Evolutionary conservation across 2,113 vertebrate genomes (phyloP).

Genomic region (Notarius quadriscutis): DNA sequence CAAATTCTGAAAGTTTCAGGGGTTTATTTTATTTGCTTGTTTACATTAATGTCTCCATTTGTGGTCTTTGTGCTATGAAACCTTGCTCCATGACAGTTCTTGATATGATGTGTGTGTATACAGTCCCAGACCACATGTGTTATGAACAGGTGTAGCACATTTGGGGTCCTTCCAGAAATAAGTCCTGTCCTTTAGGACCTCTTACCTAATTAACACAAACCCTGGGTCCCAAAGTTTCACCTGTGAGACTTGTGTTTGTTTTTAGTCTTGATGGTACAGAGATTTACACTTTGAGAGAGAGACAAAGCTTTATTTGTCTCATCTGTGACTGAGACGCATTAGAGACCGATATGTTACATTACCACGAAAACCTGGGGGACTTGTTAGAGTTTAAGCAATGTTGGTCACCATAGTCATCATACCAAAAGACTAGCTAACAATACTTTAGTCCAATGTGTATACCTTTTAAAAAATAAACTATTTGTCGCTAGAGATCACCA

Average conservation of each 20-base stretch:
- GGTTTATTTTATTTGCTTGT: background rate
- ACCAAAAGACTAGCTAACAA: background rate
- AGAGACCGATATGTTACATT: slow-evolving; percentile 45
- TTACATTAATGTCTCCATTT: background rate
- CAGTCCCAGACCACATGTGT: slow-evolving; percentile 4
- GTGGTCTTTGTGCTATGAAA: background rate
- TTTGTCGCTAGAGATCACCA: slow-evolving; percentile 20
- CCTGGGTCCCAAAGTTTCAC: slow-evolving; percentile 24
- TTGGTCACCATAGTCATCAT: background rate
- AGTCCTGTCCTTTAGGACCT: slow-evolving; percentile 20
- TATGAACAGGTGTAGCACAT: slow-evolving; percentile 14
- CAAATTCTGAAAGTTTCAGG: background rate
- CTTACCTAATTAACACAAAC: slow-evolving; percentile 38
- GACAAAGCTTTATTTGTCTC: slow-evolving; percentile 55
- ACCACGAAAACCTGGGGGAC: slow-evolving; percentile 7
- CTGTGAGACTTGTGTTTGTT: slow-evolving; percentile 64
- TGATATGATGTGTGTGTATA: background rate
- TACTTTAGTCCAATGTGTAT: background rate
- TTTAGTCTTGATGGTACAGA: slow-evolving; percentile 63
- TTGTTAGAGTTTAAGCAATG: slow-evolving; percentile 10
- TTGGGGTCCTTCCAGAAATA: slow-evolving; percentile 41
- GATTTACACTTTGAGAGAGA: no score
- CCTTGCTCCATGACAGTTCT: background rate
- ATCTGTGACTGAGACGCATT: slow-evolving; percentile 27
- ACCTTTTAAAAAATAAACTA: slow-evolving; percentile 25